These are phyloP conservation scores for Hirtodrosophila histrioides DNA, from an alignment of 2,888 invertebrate genomes.

Conservation along the genomic window DNA sequence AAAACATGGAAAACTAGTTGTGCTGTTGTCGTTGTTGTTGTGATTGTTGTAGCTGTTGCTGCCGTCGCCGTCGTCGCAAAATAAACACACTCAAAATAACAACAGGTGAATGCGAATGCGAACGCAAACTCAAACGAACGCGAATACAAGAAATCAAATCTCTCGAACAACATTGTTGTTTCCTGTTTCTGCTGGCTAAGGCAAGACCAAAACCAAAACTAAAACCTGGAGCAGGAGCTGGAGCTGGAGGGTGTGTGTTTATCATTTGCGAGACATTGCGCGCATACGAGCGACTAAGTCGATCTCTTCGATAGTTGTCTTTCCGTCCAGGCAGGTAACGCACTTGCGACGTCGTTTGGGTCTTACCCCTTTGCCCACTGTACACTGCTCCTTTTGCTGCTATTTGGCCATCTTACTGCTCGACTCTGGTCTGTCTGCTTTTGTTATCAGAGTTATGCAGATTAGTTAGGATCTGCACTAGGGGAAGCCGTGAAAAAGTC, in stretches of 20 bases:
- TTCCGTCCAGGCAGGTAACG: constrained; percentile 13
- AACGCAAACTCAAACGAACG: constrained; percentile 38
- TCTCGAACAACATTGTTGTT: constrained; percentile 65
- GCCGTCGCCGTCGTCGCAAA: constrained; percentile 49
- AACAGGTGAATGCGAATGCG: constrained; percentile 74
- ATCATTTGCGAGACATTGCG: constrained; percentile 46
- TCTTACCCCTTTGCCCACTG: neutral
- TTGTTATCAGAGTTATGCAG: constrained; percentile 37
- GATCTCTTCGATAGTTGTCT: constrained; percentile 35
- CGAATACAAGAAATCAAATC: constrained; percentile 71
- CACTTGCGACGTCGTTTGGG: constrained; percentile 15
- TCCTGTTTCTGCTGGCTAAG: constrained; percentile 54
- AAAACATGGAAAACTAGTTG: constrained; percentile 74
- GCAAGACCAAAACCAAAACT: constrained; percentile 13
- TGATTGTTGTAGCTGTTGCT: constrained; percentile 44
- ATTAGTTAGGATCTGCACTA: constrained; percentile 21
- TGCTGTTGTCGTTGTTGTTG: constrained; percentile 52
- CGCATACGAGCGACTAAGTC: constrained; percentile 27
- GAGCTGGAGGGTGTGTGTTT: constrained; percentile 34
- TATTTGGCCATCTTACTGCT: neutral
- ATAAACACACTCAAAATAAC: constrained; percentile 67
- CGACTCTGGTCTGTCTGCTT: constrained; percentile 5
- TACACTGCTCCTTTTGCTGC: no score
- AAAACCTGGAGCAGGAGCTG: neutral
- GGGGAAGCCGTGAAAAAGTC: neutral